A percentile compares a stretch with the other conserved stretches of the same genome.
phyloP scores from a whole-genome alignment of 2,888 invertebrate species.

The Leptopilina syphax region DNA sequence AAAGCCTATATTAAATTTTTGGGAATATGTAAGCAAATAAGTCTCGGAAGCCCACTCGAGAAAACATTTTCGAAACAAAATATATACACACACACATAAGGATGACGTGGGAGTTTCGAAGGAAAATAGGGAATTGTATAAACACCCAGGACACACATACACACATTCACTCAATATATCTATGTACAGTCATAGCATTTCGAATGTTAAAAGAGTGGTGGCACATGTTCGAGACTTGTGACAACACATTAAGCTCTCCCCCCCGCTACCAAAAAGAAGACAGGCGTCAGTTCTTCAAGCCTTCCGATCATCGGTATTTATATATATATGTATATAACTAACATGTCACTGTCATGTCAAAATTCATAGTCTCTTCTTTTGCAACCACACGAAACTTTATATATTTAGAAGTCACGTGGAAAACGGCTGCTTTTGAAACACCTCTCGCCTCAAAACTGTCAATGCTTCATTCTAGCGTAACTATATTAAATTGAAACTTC shows the following conservation, averaged over 20 bases:
- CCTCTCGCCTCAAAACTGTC: constrained; percentile 53
- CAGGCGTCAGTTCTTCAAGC: constrained; percentile 59
- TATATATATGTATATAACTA: constrained; percentile 45
- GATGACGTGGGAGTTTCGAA: background rate
- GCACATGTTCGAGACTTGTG: constrained; percentile 60
- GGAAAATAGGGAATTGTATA: constrained; percentile 28
- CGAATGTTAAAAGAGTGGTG: constrained; percentile 44
- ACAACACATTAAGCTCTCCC: constrained; percentile 66
- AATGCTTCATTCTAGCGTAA: constrained; percentile 5
- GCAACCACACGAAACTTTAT: constrained; percentile 61
- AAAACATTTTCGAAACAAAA: constrained; percentile 28
- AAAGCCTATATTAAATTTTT: background rate
- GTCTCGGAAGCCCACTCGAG: constrained; percentile 16
- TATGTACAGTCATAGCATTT: constrained; percentile 10
- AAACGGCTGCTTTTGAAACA: constrained; percentile 54
- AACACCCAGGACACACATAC: background rate
- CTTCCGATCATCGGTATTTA: constrained; percentile 53
- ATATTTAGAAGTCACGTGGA: constrained; percentile 64
- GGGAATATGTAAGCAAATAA: constrained; percentile 33
- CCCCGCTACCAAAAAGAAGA: constrained; percentile 46
- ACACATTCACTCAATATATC: too few relatives aligned
- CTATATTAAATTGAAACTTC: constrained; percentile 12
- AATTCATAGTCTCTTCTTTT: constrained; percentile 8
- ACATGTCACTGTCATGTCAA: constrained; percentile 63
- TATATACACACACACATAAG: background rate